Evolutionary conservation across 2,113 vertebrate species (phyloP), one percentile per base, ranked within the genome.

Genomic region (Gallinago paraguaiae): DNA sequence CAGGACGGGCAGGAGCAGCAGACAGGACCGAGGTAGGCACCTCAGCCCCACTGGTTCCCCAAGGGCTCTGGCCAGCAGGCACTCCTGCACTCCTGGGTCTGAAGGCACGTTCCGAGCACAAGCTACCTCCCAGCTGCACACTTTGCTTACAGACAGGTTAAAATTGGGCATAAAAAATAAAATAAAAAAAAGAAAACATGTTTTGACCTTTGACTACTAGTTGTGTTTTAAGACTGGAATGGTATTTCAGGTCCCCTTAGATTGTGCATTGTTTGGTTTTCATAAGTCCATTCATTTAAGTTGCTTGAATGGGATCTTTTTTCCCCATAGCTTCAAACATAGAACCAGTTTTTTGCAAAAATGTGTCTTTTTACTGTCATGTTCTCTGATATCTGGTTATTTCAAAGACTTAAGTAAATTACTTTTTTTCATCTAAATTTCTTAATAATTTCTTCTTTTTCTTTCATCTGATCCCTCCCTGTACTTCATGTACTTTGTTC

Each of bases 21-120:
- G 33, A 43, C 48, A 56, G 69, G 28, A 28, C 5, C 0, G 1
- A 17, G 35, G 13, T 37, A 45, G 43, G 8, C n/a, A 11, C 30
- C 17, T 6, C 45, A 31, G 33, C 43, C 59, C 37, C 45, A 27
- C 11, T 9, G 6, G 13, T 7, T 33, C 33, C 45, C 14, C 14
- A 11, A 16, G 2, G 25, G 20, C n/a, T 30, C 11, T 33, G 28
- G 43, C 10, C 81, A 43, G 68, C 13, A 11, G 23, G 12, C 10
- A 4, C n/a, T 35, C n/a, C 18, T 4, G 16, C 23, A 7, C 27
- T 8, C 1, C 0, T 0, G 1, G 41, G 35, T 33, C 46, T 61
- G 48, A 8, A 50, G 35, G 7, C 5, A 50, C 1, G 0, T 22
- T 16, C 78, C 12, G 8, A 64, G 37, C 8, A 6, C 18, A 18